These are phyloP conservation scores for Rachycentron canadum DNA, from an alignment of 2,797 vertebrate species.

Conservation along the genomic window DNA sequence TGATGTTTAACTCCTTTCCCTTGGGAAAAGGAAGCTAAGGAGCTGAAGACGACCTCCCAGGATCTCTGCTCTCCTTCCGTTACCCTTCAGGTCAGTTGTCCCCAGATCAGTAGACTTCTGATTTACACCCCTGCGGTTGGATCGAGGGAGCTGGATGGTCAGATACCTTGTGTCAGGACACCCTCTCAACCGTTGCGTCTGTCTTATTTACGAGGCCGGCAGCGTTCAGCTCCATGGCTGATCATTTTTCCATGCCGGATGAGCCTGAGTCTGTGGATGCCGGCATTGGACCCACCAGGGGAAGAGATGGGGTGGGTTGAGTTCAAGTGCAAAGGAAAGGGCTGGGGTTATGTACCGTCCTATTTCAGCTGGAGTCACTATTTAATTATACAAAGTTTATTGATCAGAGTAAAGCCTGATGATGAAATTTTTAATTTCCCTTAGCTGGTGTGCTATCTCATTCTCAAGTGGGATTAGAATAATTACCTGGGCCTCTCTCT, in stretches of 20 bases:
- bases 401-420: conserved; percentile 54
- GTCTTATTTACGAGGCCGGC: conserved; percentile 83
- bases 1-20: conserved; percentile 35
- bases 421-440: conserved; percentile 38
- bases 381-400: conserved; percentile 58
- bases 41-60: conserved; percentile 36
- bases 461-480: conserved; percentile 50
- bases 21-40: conserved; percentile 26
- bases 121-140: conserved; percentile 76
- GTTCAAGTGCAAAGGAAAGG: conserved; percentile 28
- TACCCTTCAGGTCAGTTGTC: conserved; percentile 34
- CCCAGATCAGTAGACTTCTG: conserved; percentile 60
- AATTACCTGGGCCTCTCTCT: conserved; percentile 54
- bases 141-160: conserved; percentile 67
- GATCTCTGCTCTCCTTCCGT: conserved; percentile 28
- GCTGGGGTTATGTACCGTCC: not conserved
- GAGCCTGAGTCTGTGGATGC: conserved; percentile 54
- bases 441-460: conserved; percentile 28
- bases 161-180: conserved; percentile 82
- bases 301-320: conserved; percentile 20
- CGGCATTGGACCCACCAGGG: conserved; percentile 1
- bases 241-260: conserved; percentile 86
- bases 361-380: conserved; percentile 20
- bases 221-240: conserved; percentile 79
- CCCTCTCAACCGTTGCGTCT: conserved; percentile 81